Evolutionary conservation across 2,888 invertebrate species (phyloP).

Genomic region (Lysandra coridon): DNA sequence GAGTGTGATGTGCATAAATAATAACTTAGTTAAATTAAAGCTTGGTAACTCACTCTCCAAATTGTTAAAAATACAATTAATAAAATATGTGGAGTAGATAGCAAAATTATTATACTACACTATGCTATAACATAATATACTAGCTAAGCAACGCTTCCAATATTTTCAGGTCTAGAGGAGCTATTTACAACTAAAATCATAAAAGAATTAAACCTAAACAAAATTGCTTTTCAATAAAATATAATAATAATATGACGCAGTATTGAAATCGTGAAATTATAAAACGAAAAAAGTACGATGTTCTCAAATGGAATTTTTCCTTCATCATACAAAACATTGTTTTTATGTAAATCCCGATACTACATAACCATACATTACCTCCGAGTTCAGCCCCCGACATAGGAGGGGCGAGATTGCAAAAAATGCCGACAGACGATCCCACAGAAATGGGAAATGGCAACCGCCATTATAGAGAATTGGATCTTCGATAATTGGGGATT

Average conservation of each 20-base stretch:
- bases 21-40: too few species aligned
- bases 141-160: too few species aligned
- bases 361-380: slow-evolving; percentile 23
- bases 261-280: neutral
- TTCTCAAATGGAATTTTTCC: neutral
- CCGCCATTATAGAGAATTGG: slow-evolving; percentile 77
- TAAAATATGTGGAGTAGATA: too few species aligned
- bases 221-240: too few species aligned
- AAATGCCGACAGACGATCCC: slow-evolving; percentile 69
- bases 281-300: neutral
- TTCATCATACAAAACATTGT: slow-evolving; percentile 9
- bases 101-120: too few species aligned
- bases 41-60: too few species aligned
- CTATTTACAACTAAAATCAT: too few species aligned
- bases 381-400: slow-evolving; percentile 54
- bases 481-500: slow-evolving; percentile 48
- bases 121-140: too few species aligned
- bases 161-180: too few species aligned
- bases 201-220: too few species aligned
- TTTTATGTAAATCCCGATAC: slow-evolving; percentile 8
- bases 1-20: too few species aligned
- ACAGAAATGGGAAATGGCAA: slow-evolving; percentile 75
- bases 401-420: slow-evolving; percentile 63
- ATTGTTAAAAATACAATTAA: too few species aligned
- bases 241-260: neutral